Evolutionary conservation across 2,888 invertebrate species (phyloP), one percentile per base, ranked within the genome.

Genomic region (Andrena minutula): DNA sequence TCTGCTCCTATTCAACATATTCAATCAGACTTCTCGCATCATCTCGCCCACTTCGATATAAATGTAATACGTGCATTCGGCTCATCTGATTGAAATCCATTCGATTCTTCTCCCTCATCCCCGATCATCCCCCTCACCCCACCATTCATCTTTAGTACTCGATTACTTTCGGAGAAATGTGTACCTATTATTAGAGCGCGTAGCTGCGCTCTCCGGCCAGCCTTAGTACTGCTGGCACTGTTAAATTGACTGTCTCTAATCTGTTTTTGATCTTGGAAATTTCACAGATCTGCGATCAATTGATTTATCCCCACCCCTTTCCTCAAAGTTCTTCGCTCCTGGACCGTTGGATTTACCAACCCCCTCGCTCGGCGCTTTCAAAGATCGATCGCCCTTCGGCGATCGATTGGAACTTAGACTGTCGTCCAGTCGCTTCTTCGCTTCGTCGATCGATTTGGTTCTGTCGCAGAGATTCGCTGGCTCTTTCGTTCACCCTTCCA

Each of bases 1-100:
- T 82, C 77, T 83, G 63, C 73, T 82, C 82, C 82, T 82, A 53
- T 77, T 82, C 69, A 83, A 82, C 82, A 83, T 56, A 26, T 56
- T 56, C 41, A 56, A 56, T 82, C 77, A 63, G 63, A 78, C 75
- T 74, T 71, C 51, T 74, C 65, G 64, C 75, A 75, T 75, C 77
- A 76, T 83, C 65, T 76, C 53, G 65, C 66, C 56, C 64, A 69
- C 32, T 26, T 63, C 70, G 66, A 76, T 86, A 56, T 41, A 41
- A 41, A 41, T 41, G 41, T 41, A 41, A 41, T 41, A 41, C 41
- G 41, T 41, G 41, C 56, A 23, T 26, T 77, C 68, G 71, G 26
- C 35, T 82, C 76, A 82, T 82, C 70, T 65, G 71, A 63, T 65
- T 49, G 30, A 79, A 28, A 32, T 20, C 41, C 47, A 53, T 30